Evolutionary conservation across 2,888 invertebrate species (phyloP).

Genomic region (Cosmorhoe ocellata): DNA sequence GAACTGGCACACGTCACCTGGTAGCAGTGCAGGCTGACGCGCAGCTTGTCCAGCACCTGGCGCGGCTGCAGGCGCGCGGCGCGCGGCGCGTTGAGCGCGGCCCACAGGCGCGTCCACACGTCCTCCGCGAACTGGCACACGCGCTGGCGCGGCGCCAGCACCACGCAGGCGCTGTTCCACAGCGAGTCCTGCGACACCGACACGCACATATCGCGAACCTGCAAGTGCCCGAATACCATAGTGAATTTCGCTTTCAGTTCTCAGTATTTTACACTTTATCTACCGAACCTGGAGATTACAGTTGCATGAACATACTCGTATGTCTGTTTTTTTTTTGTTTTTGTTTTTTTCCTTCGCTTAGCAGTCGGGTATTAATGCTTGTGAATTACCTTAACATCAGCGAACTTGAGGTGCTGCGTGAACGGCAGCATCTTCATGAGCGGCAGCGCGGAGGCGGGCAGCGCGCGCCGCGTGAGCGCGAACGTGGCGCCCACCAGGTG

Average conservation of each 20-base stretch:
- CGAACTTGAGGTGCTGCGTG: conserved; percentile 84
- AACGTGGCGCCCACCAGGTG: conserved; percentile 89
- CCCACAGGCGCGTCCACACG: conserved; percentile 92
- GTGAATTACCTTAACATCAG: conserved; percentile 86
- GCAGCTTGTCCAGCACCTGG: conserved; percentile 89
- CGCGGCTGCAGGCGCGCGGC: conserved; percentile 83
- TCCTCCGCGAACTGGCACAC: conserved; percentile 91
- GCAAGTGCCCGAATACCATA: background rate
- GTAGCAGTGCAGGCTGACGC: conserved; percentile 91
- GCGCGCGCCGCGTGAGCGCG: conserved; percentile 86
- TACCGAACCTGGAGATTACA: too few species aligned
- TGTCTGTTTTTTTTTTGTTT: too few species aligned
- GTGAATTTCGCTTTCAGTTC: too few species aligned
- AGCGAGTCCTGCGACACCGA: conserved; percentile 88
- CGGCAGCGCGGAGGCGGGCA: conserved; percentile 87
- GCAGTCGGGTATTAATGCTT: too few species aligned
- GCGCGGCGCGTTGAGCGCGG: conserved; percentile 78
- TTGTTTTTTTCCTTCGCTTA: too few species aligned
- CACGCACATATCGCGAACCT: conserved; percentile 80
- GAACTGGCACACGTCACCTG: conserved; percentile 87
- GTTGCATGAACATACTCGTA: too few species aligned
- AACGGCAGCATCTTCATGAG: conserved; percentile 88
- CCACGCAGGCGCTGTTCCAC: conserved; percentile 92
- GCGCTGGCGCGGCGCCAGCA: conserved; percentile 91
- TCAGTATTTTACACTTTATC: too few species aligned